These are phyloP conservation scores for Tragulus kanchil DNA, from an alignment of 2,113 vertebrate species.

Conservation along the genomic window DNA sequence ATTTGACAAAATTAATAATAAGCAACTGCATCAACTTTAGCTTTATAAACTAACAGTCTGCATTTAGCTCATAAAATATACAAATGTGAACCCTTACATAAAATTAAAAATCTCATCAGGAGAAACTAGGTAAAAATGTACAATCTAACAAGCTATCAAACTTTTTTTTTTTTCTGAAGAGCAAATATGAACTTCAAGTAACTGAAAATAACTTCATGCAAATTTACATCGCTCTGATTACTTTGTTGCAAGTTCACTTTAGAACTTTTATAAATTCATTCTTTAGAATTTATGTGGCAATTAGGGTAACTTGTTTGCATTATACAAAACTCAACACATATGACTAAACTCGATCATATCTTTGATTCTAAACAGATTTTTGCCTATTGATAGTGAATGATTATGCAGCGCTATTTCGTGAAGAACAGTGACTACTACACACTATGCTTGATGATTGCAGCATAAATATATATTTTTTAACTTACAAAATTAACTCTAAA, in stretches of 20 bases:
- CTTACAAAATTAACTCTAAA: background rate
- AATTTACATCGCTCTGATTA: conserved; percentile 48
- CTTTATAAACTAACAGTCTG: background rate
- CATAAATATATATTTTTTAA: background rate
- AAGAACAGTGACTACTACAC: background rate
- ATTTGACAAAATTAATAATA: background rate
- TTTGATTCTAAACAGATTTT: conserved; percentile 52
- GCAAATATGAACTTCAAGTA: conserved; percentile 3
- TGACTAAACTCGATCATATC: background rate
- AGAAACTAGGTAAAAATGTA: background rate
- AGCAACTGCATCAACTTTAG: background rate
- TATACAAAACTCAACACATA: conserved; percentile 35
- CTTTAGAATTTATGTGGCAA: conserved; percentile 52
- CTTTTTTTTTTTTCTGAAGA: background rate
- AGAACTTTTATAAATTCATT: too few relatives aligned
- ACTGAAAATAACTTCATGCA: background rate
- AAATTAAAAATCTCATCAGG: background rate
- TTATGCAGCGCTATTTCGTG: background rate
- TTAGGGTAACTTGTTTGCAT: conserved; percentile 65
- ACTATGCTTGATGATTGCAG: conserved; percentile 53
- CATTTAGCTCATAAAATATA: background rate
- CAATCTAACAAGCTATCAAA: background rate
- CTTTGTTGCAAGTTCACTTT: conserved; percentile 6
- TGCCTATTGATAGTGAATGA: conserved; percentile 35
- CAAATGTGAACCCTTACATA: background rate